Evolutionary conservation across 2,888 invertebrate species (phyloP).

Genomic region (Drosophila lutescens): DNA sequence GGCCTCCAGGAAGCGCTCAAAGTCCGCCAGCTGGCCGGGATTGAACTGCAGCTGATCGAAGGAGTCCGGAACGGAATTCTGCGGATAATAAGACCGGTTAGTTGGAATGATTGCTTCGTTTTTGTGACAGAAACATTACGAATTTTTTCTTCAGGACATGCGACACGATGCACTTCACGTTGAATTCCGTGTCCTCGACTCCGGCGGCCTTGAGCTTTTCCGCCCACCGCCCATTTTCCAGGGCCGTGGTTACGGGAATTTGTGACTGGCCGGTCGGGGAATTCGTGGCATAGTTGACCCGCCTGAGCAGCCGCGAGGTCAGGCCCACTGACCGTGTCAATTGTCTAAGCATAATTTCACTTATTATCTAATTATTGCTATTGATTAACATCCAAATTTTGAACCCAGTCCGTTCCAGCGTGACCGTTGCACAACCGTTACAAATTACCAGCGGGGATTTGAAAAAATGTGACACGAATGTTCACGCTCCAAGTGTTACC

Average conservation of each 20-base stretch:
- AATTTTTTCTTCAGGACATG: slow-evolving; percentile 85
- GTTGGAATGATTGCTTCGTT: not conserved
- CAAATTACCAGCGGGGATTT: not conserved
- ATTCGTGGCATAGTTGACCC: slow-evolving; percentile 25
- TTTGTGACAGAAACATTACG: slow-evolving; percentile 80
- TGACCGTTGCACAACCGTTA: not conserved
- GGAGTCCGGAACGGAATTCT: slow-evolving; percentile 73
- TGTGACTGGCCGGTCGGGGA: not conserved
- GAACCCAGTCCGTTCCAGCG: slow-evolving; percentile 8
- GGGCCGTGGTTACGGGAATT: slow-evolving; percentile 61
- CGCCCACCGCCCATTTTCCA: slow-evolving; percentile 83
- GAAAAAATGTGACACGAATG: not conserved
- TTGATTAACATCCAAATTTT: slow-evolving; percentile 55
- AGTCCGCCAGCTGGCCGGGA: slow-evolving; percentile 77
- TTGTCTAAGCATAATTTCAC: slow-evolving; percentile 59
- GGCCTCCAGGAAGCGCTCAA: slow-evolving; percentile 84
- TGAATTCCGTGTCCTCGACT: slow-evolving; percentile 86
- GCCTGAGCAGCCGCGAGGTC: slow-evolving; percentile 18
- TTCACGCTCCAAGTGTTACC: slow-evolving; percentile 7
- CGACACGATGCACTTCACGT: slow-evolving; percentile 86
- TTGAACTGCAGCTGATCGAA: slow-evolving; percentile 70
- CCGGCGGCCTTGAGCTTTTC: slow-evolving; percentile 84
- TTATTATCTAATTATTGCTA: slow-evolving; percentile 66
- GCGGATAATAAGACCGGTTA: not conserved
- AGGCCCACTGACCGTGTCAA: slow-evolving; percentile 40